These are phyloP conservation scores for Tetragnatha montana DNA, from an alignment of 2,888 invertebrate genomes.

Conservation along the genomic window DNA sequence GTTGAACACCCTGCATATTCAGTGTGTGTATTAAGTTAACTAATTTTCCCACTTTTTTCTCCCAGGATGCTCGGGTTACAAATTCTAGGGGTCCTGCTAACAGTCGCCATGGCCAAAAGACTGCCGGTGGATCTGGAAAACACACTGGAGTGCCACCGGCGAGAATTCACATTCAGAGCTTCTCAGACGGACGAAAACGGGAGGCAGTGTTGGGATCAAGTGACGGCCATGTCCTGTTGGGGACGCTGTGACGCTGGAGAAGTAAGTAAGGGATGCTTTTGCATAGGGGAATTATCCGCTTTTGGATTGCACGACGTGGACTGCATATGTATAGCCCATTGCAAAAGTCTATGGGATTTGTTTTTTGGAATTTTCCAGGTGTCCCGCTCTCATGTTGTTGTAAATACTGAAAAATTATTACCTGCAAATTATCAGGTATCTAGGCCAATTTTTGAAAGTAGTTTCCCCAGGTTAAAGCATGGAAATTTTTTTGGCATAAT, in stretches of 20 bases:
- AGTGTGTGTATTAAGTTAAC: too few species aligned
- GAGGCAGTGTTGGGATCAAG: constrained; percentile 84
- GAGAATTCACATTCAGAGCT: constrained; percentile 82
- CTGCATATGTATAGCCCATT: background rate
- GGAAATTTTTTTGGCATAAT: too few species aligned
- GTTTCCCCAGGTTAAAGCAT: too few species aligned
- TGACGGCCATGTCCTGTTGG: constrained; percentile 87
- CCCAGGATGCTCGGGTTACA: constrained; percentile 30
- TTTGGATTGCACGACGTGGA: background rate
- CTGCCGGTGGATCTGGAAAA: constrained; percentile 75
- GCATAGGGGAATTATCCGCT: background rate
- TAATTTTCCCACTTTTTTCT: background rate
- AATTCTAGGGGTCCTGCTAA: constrained; percentile 22
- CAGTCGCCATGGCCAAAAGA: background rate
- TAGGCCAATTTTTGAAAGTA: too few species aligned
- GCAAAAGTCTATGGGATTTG: background rate
- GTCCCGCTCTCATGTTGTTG: background rate
- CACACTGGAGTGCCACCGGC: constrained; percentile 82
- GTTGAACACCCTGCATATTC: too few species aligned
- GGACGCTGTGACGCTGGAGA: constrained; percentile 90
- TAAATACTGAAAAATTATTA: too few species aligned
- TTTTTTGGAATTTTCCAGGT: background rate
- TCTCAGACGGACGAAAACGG: constrained; percentile 81
- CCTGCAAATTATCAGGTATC: too few species aligned
- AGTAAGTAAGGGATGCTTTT: constrained; percentile 77